Evolutionary conservation across 2,797 vertebrate genomes (phyloP), one percentile per base, ranked within the genome.

Genomic region (Hyperoplus immaculatus): DNA sequence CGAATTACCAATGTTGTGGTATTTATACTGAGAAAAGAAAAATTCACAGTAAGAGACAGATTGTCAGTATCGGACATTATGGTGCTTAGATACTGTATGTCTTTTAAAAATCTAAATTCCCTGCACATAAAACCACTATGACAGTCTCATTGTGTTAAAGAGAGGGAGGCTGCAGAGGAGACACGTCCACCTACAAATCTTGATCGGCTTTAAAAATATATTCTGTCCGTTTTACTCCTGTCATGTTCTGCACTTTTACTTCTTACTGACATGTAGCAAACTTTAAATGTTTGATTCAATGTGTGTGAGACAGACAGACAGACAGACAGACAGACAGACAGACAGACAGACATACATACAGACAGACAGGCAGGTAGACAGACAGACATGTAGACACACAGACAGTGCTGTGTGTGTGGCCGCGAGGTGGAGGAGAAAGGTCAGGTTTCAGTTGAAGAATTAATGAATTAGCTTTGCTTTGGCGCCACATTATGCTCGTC

Each of bases 381-480:
- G 77, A 64, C 74, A 66, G 69, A 47, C 29, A 49, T 21, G 21
- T 69, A 42, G 77, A 64, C 74, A 66, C 62, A 47, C 29, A 49
- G 72, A 49, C n/a, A 45, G 6, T 1, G 39, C 18, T 4, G 42
- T 43, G 72, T 63, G 68, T 43, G 72, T 63, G 68, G 63, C 58
- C 51, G 36, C n/a, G 36, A 69, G 71, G 16, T 18, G 73, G 36
- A 8, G 56, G 53, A 38, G 18, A 82, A 77, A 87, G 84, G 84
- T 82, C 74, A 69, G 0, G 56, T n/a, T n/a, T 42, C 43, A 71
- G 72, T 84, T 41, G 68, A 77, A 73, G 69, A 65, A 78, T 58
- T 64, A 74, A 79, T 81, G 46, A 72, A 58, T 76, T 72, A 29
- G 54, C 65, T 78, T 77, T 76, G 51, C 51, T 8, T 58, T 57